Evolutionary conservation across 2,113 vertebrate genomes (phyloP).

Genomic region (Oryzias javanicus): DNA sequence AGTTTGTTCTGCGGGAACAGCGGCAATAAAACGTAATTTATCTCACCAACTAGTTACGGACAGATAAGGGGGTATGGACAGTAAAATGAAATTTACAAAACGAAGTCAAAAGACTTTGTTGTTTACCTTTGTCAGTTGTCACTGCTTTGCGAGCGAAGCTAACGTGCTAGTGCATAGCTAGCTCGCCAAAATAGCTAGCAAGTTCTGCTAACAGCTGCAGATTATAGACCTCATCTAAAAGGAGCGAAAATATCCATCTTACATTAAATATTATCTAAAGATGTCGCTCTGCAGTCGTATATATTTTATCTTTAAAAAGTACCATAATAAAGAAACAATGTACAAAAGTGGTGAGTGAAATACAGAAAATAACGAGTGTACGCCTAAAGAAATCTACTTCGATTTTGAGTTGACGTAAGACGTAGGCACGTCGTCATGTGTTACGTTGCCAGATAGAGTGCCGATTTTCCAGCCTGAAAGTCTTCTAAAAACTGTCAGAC

Average conservation of each 20-base stretch:
- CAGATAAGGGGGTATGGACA: background rate
- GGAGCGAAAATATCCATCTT: constrained; percentile 52
- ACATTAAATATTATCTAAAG: constrained; percentile 28
- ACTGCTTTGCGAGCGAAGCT: constrained; percentile 64
- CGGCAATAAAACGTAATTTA: background rate
- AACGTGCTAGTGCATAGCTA: constrained; percentile 62
- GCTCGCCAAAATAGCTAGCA: constrained; percentile 61
- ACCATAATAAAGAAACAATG: constrained; percentile 46
- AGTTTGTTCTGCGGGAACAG: constrained; percentile 16
- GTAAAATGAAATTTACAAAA: background rate
- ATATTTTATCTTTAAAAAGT: constrained; percentile 22
- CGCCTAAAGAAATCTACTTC: constrained; percentile 74
- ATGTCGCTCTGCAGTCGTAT: constrained; percentile 29
- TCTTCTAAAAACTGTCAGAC: no score
- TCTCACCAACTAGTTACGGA: background rate
- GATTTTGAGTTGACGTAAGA: constrained; percentile 74
- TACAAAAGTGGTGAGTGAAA: constrained; percentile 63
- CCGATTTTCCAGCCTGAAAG: no score
- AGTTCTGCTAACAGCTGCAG: constrained; percentile 67
- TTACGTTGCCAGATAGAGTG: background rate
- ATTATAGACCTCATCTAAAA: constrained; percentile 55
- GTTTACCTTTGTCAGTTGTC: constrained; percentile 74
- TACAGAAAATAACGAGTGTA: constrained; percentile 70
- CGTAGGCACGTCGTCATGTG: constrained; percentile 60
- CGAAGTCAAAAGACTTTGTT: constrained; percentile 25